Conservation (phyloP, 2,797 vertebrate species). For the Simalia tracyae region DNA sequence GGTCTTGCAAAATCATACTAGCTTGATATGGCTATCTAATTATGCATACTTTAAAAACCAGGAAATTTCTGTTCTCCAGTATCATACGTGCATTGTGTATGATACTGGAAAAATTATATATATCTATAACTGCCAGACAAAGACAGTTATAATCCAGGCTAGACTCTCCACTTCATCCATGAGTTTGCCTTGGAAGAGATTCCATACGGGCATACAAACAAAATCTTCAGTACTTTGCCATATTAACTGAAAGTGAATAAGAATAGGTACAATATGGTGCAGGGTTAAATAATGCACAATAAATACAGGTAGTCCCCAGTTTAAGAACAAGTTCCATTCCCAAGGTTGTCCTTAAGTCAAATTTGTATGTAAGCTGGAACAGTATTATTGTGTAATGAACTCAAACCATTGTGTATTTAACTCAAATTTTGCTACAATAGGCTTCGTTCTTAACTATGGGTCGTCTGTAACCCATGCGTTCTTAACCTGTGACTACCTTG, state of each 20-base stretch:
- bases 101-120: neutral
- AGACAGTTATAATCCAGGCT: neutral
- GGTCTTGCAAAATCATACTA: neutral
- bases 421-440: too few species aligned
- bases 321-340: too few species aligned
- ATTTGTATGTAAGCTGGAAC: too few species aligned
- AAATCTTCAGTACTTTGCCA: neutral
- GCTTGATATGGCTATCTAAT: too few species aligned
- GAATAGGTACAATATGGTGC: neutral
- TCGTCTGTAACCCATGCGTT: too few species aligned
- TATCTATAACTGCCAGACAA: neutral
- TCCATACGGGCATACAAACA: neutral
- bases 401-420: too few species aligned
- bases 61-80: neutral
- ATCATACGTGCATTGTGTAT: neutral
- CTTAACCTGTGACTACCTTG: too few species aligned
- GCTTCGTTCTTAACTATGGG: too few species aligned
- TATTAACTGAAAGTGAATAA: neutral
- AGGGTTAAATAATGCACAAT: neutral
- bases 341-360: too few species aligned
- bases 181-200: neutral
- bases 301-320: neutral
- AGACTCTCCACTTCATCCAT: neutral
- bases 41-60: neutral
- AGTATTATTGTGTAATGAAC: too few species aligned